Evolutionary conservation across 2,888 invertebrate species (phyloP).

Genomic region (Lepidochrysops patricia): DNA sequence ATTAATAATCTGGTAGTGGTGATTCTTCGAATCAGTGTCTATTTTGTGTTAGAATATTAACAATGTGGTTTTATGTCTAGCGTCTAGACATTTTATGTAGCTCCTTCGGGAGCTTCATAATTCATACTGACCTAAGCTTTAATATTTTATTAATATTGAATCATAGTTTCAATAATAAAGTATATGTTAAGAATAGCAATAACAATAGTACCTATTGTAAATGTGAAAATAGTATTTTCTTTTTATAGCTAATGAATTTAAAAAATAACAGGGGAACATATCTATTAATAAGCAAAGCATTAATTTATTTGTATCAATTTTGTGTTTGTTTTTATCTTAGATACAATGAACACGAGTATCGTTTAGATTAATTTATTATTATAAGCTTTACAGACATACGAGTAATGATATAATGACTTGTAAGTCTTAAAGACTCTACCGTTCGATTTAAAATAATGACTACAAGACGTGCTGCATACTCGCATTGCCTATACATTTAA

Average conservation of each 20-base stretch:
- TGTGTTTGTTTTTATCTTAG: background rate
- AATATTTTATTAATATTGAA: too few relatives aligned
- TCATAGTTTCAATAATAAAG: too few relatives aligned
- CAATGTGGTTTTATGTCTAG: background rate
- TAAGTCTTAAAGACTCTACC: background rate
- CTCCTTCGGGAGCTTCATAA: background rate
- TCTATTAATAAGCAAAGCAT: background rate
- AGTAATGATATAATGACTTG: background rate
- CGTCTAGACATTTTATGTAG: background rate
- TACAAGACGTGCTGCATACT: too few relatives aligned
- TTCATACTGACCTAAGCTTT: background rate
- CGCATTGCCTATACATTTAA: background rate
- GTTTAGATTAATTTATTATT: background rate
- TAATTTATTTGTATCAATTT: background rate
- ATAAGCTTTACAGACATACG: background rate
- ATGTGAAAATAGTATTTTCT: too few relatives aligned
- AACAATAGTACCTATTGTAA: too few relatives aligned
- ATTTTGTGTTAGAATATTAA: background rate
- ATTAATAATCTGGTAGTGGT: background rate
- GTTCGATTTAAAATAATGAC: background rate
- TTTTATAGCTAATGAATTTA: too few relatives aligned
- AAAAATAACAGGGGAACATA: background rate
- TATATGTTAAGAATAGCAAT: background rate
- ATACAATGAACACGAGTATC: background rate
- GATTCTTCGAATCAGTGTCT: background rate